Evolutionary conservation across 2,888 invertebrate genomes (phyloP), one percentile per base, ranked within the genome.

Genomic region (Leptopterna dolabrata): DNA sequence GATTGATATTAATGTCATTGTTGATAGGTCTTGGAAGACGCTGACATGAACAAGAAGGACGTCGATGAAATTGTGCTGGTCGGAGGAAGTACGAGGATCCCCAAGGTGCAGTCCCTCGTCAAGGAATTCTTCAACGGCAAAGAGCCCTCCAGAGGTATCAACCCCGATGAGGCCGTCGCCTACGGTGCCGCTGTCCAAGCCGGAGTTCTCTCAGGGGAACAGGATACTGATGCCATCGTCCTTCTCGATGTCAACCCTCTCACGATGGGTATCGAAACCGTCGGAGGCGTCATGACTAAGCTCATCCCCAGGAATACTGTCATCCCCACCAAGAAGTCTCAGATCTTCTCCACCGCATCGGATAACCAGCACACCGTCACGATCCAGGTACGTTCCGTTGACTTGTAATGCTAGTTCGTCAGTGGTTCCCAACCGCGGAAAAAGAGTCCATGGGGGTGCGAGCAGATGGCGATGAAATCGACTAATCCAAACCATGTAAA

Each of bases 241-340:
- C 94, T 99, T 88, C 94, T 99, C 89, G 99, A 99, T 92, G 99
- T 99, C 86, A 99, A 99, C 92, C 99, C 99, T 90, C 94, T 99
- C 90, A 99, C 99, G 90, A 95, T 99, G 95, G 99, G 99, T 93
- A 99, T 99, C 91, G 99, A 99, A 93, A 99, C 99, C 70, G 99
- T 99, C 80, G 99, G 99, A 89, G 99, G 99, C 90, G 99, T 99
- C 43, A 99, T 99, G 99, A 99, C 99, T 90, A 99, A 99, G 92
- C 94, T 99, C 86, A 99, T 99, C 92, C 96, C 97, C 86, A 93
- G 99, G 91, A 99, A 99, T 94, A 99, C 99, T 36, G 98, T 99
- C 89, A 99, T 99, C 91, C 99, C 99, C 43, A 99, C 99, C 85
- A 99, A 99, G 94, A 99, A 99, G 92, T 97, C 98, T 0, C 99